Base-by-base conservation (phyloP, 2,113 vertebrate genomes). In the Telmatochromis bifrenatus region DNA sequence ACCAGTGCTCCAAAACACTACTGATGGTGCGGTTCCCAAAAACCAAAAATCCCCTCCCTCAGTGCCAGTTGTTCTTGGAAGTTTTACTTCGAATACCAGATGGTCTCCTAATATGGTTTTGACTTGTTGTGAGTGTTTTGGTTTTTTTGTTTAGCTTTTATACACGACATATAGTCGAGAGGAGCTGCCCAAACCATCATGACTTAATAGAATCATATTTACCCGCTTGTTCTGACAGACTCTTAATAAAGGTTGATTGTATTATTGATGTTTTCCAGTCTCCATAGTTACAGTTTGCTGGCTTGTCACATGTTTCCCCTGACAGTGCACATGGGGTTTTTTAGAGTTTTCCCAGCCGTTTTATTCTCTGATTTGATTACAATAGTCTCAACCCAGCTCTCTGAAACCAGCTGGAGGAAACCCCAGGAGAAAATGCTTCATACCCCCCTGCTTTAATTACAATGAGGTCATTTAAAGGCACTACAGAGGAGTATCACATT, bases 61-160 rank as follows among this genome's bases (percentile, higher is more conserved):
- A 10, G 83, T 89, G 70, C 91, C 92, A 89, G 91, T 91, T 87
- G 81, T 93, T 93, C 85, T 79, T 88, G 88, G 93, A 93, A 87
- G 86, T 91, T 45, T 70, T 62, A 54, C 85, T 79, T 84, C 3
- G 15, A 65, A 47, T 51, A 79, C 84, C 91, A 89, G 81, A 92
- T 90, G 87, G 84, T 91, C 73, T 89, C 89, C 87, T 92, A 89
- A 92, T 93, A 92, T 89, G 89, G 73, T 8, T 84, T 88, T 55
- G n/a, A 56, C 39, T 31, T 68, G 19, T 65, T 21, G 60, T n/a
- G 7, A 33, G 28, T 33, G 58, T 60, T 60, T 33, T 10, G 6
- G 0, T 85, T 79, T 11, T 84, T 35, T 62, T 35, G 60, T 65
- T 37, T 37, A 1, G 19, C 39, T 39, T 23, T 68, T 68, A 21